Percentiles rank a stretch among this genome's conserved stretches.
Conservation (phyloP, 2,797 vertebrate genomes). For the Macropodus opercularis region DNA sequence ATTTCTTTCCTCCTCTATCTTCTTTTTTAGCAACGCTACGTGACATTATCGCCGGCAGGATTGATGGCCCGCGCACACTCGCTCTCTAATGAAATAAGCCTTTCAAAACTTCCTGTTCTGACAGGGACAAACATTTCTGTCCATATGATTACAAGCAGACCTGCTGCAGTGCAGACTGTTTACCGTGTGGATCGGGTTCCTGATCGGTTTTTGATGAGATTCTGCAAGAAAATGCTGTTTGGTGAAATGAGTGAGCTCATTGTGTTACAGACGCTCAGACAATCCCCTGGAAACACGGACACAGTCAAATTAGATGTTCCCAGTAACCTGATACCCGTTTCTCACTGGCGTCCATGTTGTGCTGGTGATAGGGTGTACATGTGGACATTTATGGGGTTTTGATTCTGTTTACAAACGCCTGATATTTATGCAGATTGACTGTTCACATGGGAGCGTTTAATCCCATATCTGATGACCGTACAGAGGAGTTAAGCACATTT, state of each 20-base stretch:
- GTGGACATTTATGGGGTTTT: constrained; percentile 29
- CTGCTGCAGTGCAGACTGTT: constrained; percentile 37
- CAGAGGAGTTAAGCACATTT: constrained; percentile 34
- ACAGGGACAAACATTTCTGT: constrained; percentile 41
- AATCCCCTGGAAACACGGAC: constrained; percentile 34
- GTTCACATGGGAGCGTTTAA: constrained; percentile 47
- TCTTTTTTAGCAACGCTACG: not conserved
- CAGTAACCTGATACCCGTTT: constrained; percentile 34
- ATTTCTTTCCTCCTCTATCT: not conserved
- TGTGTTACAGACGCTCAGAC: constrained; percentile 36
- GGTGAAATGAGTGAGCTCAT: constrained; percentile 43
- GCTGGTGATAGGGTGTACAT: constrained; percentile 26
- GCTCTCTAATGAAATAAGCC: constrained; percentile 39
- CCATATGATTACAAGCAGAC: constrained; percentile 41
- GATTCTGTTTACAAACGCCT: constrained; percentile 41
- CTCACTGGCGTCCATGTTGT: constrained; percentile 40
- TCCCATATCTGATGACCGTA: constrained; percentile 55
- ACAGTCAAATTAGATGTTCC: constrained; percentile 35
- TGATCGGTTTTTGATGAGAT: constrained; percentile 63
- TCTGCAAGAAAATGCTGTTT: constrained; percentile 49
- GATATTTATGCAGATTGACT: constrained; percentile 52
- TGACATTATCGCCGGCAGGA: not conserved
- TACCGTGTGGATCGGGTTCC: constrained; percentile 42
- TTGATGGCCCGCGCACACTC: no score
- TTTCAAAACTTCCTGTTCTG: constrained; percentile 47